A percentile compares a stretch with the other conserved stretches of the same genome.
phyloP scores from a whole-genome alignment of 1,140 invertebrate species.

The Caenorhabditis elegans region DNA sequence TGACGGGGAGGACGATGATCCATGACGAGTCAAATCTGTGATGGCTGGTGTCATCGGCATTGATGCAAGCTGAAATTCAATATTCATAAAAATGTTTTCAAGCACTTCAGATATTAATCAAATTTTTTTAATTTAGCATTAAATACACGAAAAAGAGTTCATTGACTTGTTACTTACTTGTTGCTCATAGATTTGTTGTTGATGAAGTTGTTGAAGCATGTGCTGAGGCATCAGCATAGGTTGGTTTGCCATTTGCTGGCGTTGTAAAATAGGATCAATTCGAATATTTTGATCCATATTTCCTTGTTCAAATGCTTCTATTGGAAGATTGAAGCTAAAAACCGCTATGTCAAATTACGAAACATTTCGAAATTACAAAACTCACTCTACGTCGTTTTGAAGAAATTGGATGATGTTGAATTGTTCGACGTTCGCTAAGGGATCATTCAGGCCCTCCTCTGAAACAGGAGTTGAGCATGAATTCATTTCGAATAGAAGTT shows the following conservation, averaged over 20 bases:
- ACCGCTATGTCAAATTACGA: slow-evolving; percentile 8
- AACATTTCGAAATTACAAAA: background rate
- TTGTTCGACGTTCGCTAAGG: slow-evolving; percentile 46
- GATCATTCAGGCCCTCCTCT: slow-evolving; percentile 61
- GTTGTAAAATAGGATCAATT: background rate
- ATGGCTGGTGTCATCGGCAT: slow-evolving; percentile 53
- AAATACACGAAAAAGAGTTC: no score
- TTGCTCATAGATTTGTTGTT: slow-evolving; percentile 38
- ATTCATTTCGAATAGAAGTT: no score
- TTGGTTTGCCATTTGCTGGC: background rate
- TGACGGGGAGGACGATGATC: slow-evolving; percentile 50
- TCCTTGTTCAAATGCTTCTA: slow-evolving; percentile 43
- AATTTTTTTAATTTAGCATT: no score
- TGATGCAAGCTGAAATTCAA: background rate
- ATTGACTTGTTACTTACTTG: background rate
- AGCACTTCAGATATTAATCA: background rate
- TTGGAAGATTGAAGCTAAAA: slow-evolving; percentile 46
- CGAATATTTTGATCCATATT: background rate
- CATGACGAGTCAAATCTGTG: slow-evolving; percentile 57
- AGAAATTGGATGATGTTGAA: slow-evolving; percentile 61
- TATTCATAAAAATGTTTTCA: background rate
- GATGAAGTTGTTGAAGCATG: slow-evolving; percentile 39
- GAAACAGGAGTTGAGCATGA: background rate
- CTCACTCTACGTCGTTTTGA: slow-evolving; percentile 50
- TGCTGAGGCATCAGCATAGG: slow-evolving; percentile 7